Evolutionary conservation across 2,888 invertebrate species (phyloP).

Genomic region (Drosophila barbarae): DNA sequence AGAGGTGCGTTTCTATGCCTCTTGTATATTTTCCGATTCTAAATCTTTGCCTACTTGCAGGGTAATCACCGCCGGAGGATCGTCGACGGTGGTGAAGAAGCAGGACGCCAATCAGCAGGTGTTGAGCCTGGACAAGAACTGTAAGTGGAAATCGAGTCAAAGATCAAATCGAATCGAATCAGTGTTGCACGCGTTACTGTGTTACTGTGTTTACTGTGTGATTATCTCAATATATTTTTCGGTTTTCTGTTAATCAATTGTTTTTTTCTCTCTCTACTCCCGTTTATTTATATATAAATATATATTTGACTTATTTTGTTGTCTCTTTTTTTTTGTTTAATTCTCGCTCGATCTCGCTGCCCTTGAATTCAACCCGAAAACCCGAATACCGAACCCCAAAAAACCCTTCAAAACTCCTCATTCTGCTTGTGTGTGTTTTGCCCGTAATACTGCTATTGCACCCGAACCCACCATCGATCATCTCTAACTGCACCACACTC

Average conservation of each 20-base stretch:
- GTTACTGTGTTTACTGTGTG: slow-evolving; percentile 48
- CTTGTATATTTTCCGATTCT: too few species aligned
- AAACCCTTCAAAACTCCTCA: slow-evolving; percentile 13
- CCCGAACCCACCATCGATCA: slow-evolving; percentile 26
- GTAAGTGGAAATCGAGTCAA: slow-evolving; percentile 70
- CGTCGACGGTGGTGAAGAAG: slow-evolving; percentile 78
- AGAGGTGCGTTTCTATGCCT: slow-evolving; percentile 70
- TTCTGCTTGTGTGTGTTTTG: slow-evolving; percentile 43
- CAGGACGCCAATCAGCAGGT: slow-evolving; percentile 79
- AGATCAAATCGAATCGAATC: slow-evolving; percentile 28
- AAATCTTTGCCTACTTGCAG: slow-evolving; percentile 56
- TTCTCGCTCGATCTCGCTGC: slow-evolving; percentile 48
- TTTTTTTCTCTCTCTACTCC: slow-evolving; percentile 59
- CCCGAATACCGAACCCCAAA: slow-evolving; percentile 37
- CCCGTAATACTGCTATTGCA: slow-evolving; percentile 49
- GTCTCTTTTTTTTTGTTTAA: slow-evolving; percentile 29
- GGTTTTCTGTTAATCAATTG: slow-evolving; percentile 67
- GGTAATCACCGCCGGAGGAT: slow-evolving; percentile 78
- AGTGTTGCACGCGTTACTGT: slow-evolving; percentile 73
- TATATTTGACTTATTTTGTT: slow-evolving; percentile 19
- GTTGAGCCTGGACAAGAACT: slow-evolving; percentile 80
- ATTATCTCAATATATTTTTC: slow-evolving; percentile 41
- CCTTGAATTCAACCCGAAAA: slow-evolving; percentile 33
- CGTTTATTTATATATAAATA: slow-evolving; percentile 30
- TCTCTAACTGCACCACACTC: slow-evolving; percentile 22